Evolutionary conservation across 2,797 vertebrate species (phyloP).

Genomic region (Cyprinella venusta): DNA sequence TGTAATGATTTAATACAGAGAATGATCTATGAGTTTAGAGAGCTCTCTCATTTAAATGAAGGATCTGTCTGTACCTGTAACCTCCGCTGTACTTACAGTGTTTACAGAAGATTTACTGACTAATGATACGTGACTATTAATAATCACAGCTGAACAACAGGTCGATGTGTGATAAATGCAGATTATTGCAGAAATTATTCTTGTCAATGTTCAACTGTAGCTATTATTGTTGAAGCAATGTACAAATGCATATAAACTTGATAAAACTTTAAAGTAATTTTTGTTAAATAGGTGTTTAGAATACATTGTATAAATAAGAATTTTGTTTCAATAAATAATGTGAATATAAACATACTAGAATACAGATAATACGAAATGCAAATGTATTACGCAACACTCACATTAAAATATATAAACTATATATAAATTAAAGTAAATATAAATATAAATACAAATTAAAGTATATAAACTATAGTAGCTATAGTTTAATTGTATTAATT

Average conservation of each 20-base stretch:
- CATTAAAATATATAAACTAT: too few relatives aligned
- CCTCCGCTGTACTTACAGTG: not conserved
- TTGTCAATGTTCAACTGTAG: not conserved
- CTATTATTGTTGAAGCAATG: not conserved
- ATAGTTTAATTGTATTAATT: too few relatives aligned
- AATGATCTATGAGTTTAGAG: not conserved
- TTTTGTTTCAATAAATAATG: too few relatives aligned
- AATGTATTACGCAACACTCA: too few relatives aligned
- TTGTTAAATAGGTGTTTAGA: not conserved
- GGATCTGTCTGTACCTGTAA: not conserved
- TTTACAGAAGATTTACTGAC: constrained; percentile 9
- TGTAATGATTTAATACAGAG: not conserved
- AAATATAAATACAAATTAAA: too few relatives aligned
- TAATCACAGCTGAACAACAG: not conserved
- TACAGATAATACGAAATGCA: too few relatives aligned
- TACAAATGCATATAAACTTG: not conserved
- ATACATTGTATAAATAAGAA: not conserved
- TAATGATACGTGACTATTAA: not conserved
- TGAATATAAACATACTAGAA: too few relatives aligned
- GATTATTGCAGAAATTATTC: not conserved
- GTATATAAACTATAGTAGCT: too few relatives aligned
- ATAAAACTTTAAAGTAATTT: not conserved
- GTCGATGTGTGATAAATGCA: not conserved
- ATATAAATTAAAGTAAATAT: too few relatives aligned
- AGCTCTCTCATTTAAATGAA: not conserved